A percentile compares a stretch with the other conserved stretches of the same genome.
These are phyloP conservation scores for Hirudinaria manillensis DNA, from an alignment of 2,888 invertebrate genomes.

Conservation along the genomic window DNA sequence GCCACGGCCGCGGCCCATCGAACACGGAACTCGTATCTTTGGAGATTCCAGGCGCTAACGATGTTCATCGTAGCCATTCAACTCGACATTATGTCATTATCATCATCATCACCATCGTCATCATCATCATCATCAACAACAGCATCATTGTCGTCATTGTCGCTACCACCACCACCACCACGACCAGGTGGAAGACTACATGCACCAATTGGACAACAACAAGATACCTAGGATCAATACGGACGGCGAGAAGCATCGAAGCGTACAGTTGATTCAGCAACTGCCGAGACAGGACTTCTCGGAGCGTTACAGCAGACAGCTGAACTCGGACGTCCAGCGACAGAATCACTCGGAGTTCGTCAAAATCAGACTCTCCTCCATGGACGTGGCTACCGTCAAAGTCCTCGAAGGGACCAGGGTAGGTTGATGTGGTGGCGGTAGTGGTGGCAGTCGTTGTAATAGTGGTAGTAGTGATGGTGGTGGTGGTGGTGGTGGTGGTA, in stretches of 20 bases:
- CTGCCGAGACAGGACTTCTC: slow-evolving; percentile 78
- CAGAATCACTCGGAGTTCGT: slow-evolving; percentile 83
- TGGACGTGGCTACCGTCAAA: slow-evolving; percentile 60
- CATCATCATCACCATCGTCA: background rate
- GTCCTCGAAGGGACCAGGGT: background rate
- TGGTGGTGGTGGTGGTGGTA: background rate
- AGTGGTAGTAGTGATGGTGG: background rate
- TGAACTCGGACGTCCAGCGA: slow-evolving; percentile 58
- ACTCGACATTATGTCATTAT: background rate
- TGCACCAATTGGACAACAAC: slow-evolving; percentile 77
- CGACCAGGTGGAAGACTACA: slow-evolving; percentile 80
- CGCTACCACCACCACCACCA: background rate
- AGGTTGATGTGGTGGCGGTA: background rate
- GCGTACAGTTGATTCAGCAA: slow-evolving; percentile 76
- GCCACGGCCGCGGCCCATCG: too few relatives aligned
- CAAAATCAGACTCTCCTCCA: slow-evolving; percentile 84
- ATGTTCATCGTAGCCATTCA: too few relatives aligned
- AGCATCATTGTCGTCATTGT: slow-evolving; percentile 29
- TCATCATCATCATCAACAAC: background rate
- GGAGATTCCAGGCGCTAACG: too few relatives aligned
- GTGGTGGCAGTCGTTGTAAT: background rate
- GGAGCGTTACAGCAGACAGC: slow-evolving; percentile 75
- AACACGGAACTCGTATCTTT: too few relatives aligned
- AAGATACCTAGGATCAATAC: slow-evolving; percentile 70
- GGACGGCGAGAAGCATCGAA: slow-evolving; percentile 73